phyloP scores from a whole-genome alignment of 2,113 vertebrate genomes.

The human region DNA sequence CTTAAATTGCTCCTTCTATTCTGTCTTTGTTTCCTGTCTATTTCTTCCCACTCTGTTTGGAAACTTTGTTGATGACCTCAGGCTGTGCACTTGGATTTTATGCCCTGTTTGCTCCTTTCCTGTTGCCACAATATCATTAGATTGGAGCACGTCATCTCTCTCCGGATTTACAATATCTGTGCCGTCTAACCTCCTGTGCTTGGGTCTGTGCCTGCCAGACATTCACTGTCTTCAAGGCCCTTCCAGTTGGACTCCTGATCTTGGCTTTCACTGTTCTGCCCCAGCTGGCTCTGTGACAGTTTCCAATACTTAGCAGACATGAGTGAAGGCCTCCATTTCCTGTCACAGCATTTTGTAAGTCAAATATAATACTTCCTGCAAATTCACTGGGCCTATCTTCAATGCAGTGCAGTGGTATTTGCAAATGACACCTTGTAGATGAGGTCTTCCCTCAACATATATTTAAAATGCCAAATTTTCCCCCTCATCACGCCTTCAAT shows the following conservation, averaged over 20 bases:
- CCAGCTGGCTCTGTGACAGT: slow-evolving; percentile 42
- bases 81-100: slow-evolving; percentile 7
- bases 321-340: slow-evolving; percentile 17
- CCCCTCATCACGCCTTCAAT: not conserved
- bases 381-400: not conserved
- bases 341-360: not conserved
- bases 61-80: slow-evolving; percentile 27
- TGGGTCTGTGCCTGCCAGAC: slow-evolving; percentile 40
- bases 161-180: slow-evolving; percentile 19
- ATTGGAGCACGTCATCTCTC: not conserved
- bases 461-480: not conserved
- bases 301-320: slow-evolving; percentile 24
- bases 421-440: not conserved
- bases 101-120: slow-evolving; percentile 13
- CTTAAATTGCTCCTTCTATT: not conserved
- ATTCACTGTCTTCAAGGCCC: slow-evolving; percentile 1
- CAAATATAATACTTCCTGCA: not conserved
- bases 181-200: not conserved
- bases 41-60: not conserved
- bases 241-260: not conserved
- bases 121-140: not conserved
- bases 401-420: not conserved
- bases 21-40: slow-evolving; percentile 5
- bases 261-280: slow-evolving; percentile 2
- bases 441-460: not conserved